Percentiles rank a stretch among this genome's conserved stretches.
phyloP scores from a whole-genome alignment of 2,797 vertebrate species.

The Sebastes iracundus region DNA sequence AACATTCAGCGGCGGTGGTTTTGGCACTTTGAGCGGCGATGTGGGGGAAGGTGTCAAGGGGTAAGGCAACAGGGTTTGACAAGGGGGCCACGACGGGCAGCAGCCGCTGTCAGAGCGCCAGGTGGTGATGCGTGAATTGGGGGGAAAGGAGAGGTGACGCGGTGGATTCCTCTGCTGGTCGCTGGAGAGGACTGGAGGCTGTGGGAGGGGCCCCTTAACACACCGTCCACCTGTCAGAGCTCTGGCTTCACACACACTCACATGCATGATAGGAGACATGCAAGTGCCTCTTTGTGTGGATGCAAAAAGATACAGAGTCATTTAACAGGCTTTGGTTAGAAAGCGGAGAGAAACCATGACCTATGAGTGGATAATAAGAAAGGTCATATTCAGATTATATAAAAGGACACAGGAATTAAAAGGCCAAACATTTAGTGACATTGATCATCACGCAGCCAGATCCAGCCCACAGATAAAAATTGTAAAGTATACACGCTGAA shows the following conservation, averaged over 20 bases:
- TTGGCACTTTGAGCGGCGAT: conserved; percentile 72
- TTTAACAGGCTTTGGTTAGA: conserved; percentile 9
- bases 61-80: conserved; percentile 76
- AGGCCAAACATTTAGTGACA: background rate
- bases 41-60: conserved; percentile 64
- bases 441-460: background rate
- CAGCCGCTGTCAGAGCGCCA: conserved; percentile 76
- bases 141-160: conserved; percentile 49
- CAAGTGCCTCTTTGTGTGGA: conserved; percentile 5
- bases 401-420: background rate
- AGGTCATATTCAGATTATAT: background rate
- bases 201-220: conserved; percentile 20
- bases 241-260: conserved; percentile 8
- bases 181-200: conserved; percentile 28
- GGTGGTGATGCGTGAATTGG: conserved; percentile 79
- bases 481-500: background rate
- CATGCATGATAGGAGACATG: conserved; percentile 15
- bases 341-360: background rate
- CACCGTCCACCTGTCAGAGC: conserved; percentile 61
- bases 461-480: background rate
- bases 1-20: conserved; percentile 61
- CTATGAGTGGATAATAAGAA: background rate
- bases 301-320: background rate
- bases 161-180: conserved; percentile 33
- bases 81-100: conserved; percentile 62